Percentiles rank a stretch among this genome's conserved stretches.
Conservation (phyloP, 2,797 vertebrate species). For the Pangasius sanitwongsei region DNA sequence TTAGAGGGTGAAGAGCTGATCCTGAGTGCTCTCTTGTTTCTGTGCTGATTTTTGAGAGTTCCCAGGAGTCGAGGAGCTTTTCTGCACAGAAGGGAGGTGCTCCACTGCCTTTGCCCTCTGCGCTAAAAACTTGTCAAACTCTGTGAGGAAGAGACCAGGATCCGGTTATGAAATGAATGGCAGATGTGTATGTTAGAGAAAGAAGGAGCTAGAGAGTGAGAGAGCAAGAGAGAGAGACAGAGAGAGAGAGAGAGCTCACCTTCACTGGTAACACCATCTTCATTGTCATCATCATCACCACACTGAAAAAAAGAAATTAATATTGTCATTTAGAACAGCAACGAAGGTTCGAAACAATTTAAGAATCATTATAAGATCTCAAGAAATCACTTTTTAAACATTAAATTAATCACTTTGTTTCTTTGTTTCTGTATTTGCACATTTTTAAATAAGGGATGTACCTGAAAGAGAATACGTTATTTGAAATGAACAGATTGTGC, state of each 20-base stretch:
- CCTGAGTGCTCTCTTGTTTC: slow-evolving; percentile 67
- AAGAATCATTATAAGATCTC: background rate
- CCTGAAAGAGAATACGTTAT: background rate
- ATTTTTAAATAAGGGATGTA: too few relatives aligned
- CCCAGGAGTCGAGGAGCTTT: slow-evolving; percentile 29
- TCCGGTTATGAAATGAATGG: background rate
- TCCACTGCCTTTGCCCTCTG: slow-evolving; percentile 66
- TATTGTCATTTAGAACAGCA: too few relatives aligned
- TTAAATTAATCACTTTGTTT: background rate
- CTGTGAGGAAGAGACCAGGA: slow-evolving; percentile 54
- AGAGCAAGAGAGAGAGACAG: background rate
- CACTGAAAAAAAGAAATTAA: slow-evolving; percentile 56
- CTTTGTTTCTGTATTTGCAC: too few relatives aligned
- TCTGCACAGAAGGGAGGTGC: slow-evolving; percentile 43
- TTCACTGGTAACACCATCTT: slow-evolving; percentile 75
- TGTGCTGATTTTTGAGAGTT: slow-evolving; percentile 55
- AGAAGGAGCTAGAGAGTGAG: too few relatives aligned
- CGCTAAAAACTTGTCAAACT: slow-evolving; percentile 78
- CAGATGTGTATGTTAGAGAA: background rate
- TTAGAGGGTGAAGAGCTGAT: slow-evolving; percentile 77
- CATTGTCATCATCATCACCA: slow-evolving; percentile 55
- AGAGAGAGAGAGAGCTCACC: slow-evolving; percentile 59
- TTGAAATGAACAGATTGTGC: background rate
- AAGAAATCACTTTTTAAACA: background rate
- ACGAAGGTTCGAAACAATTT: background rate